phyloP scores from a whole-genome alignment of 2,113 vertebrate species.

The Leucosticte australis region DNA sequence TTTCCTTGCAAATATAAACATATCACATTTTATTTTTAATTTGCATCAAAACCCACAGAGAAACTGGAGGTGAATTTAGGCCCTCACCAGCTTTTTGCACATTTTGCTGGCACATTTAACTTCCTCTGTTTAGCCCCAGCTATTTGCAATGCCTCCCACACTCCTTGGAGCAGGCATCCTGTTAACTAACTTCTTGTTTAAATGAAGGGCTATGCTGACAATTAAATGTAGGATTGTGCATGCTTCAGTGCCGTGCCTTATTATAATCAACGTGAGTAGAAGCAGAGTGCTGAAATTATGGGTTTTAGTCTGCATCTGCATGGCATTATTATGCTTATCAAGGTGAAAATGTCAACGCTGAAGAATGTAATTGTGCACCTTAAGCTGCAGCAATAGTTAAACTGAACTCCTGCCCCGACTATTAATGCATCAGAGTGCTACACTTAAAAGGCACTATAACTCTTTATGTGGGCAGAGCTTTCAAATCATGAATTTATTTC shows the following conservation, averaged over 20 bases:
- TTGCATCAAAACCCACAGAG: not conserved
- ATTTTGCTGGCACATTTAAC: not conserved
- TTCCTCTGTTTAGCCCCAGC: not conserved
- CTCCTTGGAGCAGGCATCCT: not conserved
- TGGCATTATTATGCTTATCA: slow-evolving; percentile 66
- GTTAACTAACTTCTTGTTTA: slow-evolving; percentile 72
- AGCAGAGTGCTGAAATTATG: slow-evolving; percentile 64
- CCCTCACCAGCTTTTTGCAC: not conserved
- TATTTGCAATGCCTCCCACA: slow-evolving; percentile 61
- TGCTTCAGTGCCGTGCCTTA: slow-evolving; percentile 54
- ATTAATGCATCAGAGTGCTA: slow-evolving; percentile 38
- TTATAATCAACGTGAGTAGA: slow-evolving; percentile 62
- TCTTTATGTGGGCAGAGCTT: not conserved
- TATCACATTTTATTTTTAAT: not conserved
- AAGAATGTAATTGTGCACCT: slow-evolving; percentile 68
- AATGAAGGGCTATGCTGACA: slow-evolving; percentile 66
- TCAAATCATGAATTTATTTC: slow-evolving; percentile 30
- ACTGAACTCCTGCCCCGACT: slow-evolving; percentile 43
- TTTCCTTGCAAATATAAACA: not conserved
- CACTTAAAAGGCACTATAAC: slow-evolving; percentile 16
- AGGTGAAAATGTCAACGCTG: slow-evolving; percentile 60
- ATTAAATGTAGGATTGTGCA: slow-evolving; percentile 61
- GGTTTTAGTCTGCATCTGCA: slow-evolving; percentile 49
- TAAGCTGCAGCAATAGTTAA: slow-evolving; percentile 44
- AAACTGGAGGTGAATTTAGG: not conserved